Conservation (phyloP, 2,888 invertebrate species). For the Rhagium mordax region DNA sequence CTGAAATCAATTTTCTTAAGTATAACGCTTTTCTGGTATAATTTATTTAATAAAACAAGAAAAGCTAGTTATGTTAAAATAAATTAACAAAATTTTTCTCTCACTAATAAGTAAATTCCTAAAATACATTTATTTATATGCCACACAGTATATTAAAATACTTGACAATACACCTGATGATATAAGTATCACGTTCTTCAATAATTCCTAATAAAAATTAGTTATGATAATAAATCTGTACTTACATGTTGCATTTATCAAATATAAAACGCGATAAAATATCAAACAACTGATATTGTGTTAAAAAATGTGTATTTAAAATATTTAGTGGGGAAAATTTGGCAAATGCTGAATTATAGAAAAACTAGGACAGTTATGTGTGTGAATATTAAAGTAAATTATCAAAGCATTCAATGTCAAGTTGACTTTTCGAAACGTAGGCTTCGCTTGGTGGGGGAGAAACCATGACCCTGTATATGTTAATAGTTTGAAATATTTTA, state of each 20-base stretch:
- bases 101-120: not conserved
- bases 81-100: too few species aligned
- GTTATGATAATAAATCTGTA: not conserved
- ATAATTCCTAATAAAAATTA: not conserved
- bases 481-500: conserved; percentile 12
- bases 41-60: too few species aligned
- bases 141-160: not conserved
- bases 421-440: conserved; percentile 16
- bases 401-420: conserved; percentile 4
- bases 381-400: conserved; percentile 1
- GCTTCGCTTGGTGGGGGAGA: conserved; percentile 13
- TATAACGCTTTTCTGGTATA: too few species aligned
- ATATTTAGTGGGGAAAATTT: not conserved
- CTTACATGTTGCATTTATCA: not conserved
- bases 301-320: not conserved
- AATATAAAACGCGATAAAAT: not conserved
- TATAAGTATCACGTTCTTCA: not conserved
- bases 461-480: conserved; percentile 33
- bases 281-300: not conserved
- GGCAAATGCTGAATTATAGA: not conserved
- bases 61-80: too few species aligned
- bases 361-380: not conserved
- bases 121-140: not conserved
- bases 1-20: too few species aligned
- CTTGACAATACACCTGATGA: not conserved